Evolutionary conservation across 2,113 vertebrate species (phyloP).

Genomic region (Gasterosteus nipponicus): DNA sequence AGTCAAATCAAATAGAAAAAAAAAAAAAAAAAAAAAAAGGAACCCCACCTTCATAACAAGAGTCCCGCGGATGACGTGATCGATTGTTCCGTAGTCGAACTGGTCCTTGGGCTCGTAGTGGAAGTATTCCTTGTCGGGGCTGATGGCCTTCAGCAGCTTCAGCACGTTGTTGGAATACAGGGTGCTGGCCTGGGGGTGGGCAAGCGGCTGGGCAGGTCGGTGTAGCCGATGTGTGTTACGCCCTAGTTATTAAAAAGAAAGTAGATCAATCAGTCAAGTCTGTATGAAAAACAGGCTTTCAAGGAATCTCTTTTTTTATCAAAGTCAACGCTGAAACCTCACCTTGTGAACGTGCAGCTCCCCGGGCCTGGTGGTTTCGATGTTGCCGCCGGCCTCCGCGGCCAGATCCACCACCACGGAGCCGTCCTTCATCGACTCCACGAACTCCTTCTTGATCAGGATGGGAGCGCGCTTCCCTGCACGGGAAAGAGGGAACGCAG

Average conservation of each 20-base stretch:
- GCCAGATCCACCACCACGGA: constrained; percentile 81
- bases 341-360: constrained; percentile 75
- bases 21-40: constrained; percentile 22
- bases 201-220: constrained; percentile 87
- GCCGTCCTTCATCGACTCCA: constrained; percentile 76
- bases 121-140: constrained; percentile 87
- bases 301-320: background rate
- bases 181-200: constrained; percentile 86
- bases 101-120: constrained; percentile 83
- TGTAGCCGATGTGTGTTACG: constrained; percentile 86
- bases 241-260: constrained; percentile 75
- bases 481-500: constrained; percentile 1
- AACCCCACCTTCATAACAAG: constrained; percentile 81
- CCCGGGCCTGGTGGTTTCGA: constrained; percentile 78
- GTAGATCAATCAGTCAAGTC: background rate
- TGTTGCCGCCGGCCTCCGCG: constrained; percentile 78
- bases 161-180: constrained; percentile 88
- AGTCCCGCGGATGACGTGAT: constrained; percentile 83
- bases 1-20: constrained; percentile 20
- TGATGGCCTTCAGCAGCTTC: constrained; percentile 89
- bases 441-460: constrained; percentile 76
- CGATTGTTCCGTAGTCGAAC: constrained; percentile 83
- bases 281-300: background rate
- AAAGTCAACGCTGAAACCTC: background rate
- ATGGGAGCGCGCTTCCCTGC: constrained; percentile 72